Percentiles rank a stretch among this genome's conserved stretches.
Conservation (phyloP, 2,113 vertebrate species). For the Pionites leucogaster region DNA sequence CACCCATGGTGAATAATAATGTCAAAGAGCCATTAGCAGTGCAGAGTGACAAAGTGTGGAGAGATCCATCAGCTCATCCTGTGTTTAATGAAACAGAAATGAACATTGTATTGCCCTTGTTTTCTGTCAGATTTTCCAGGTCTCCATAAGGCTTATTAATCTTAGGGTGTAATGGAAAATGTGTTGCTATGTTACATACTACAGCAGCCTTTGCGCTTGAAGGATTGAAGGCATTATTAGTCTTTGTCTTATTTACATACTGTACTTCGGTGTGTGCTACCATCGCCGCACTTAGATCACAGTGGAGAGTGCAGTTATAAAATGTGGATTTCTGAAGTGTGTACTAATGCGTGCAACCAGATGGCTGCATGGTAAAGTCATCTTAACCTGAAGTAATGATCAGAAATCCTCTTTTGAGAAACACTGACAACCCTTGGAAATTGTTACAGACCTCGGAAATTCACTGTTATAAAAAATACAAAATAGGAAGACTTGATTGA, state of each 20-base stretch:
- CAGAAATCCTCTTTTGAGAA: slow-evolving; percentile 8
- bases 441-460: not conserved
- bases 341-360: not conserved
- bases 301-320: not conserved
- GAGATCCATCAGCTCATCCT: slow-evolving; percentile 51
- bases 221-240: slow-evolving; percentile 48
- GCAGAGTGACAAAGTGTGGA: slow-evolving; percentile 52
- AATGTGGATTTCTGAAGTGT: slow-evolving; percentile 19
- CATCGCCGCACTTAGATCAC: not conserved
- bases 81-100: slow-evolving; percentile 70
- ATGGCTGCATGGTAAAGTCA: slow-evolving; percentile 37
- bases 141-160: slow-evolving; percentile 63
- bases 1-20: slow-evolving; percentile 42
- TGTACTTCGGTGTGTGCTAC: not conserved
- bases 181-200: slow-evolving; percentile 35
- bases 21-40: slow-evolving; percentile 43
- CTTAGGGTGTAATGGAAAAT: slow-evolving; percentile 63
- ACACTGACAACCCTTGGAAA: not conserved
- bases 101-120: slow-evolving; percentile 57
- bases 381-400: slow-evolving; percentile 32
- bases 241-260: slow-evolving; percentile 68
- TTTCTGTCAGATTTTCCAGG: slow-evolving; percentile 55
- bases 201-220: not conserved
- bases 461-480: not conserved
- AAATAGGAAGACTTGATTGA: not conserved